Conservation (phyloP, 2,797 vertebrate species). For the Epinephelus coioides region DNA sequence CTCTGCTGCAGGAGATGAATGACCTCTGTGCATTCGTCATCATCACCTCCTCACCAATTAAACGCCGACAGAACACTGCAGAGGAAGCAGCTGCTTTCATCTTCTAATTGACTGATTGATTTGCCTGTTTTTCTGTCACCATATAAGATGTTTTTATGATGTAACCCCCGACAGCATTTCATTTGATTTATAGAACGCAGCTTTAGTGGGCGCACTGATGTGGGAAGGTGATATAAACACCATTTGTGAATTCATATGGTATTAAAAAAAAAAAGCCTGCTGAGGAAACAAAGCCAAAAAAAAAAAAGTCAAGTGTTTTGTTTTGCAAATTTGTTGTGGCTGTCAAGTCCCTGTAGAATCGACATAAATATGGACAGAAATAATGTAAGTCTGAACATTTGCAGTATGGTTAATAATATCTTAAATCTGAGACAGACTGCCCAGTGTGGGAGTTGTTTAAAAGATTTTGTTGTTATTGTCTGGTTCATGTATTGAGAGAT, state of each 20-base stretch:
- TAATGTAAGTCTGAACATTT: conserved; percentile 33
- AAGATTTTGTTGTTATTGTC: conserved; percentile 42
- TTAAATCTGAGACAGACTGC: conserved; percentile 31
- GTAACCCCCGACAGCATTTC: conserved; percentile 20
- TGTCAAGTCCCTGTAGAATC: conserved; percentile 24
- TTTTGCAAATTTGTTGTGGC: conserved; percentile 57
- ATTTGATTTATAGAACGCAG: conserved; percentile 67
- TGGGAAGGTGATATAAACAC: conserved; percentile 53
- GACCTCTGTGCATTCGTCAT: conserved; percentile 51
- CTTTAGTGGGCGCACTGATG: conserved; percentile 38
- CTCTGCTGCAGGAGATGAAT: conserved; percentile 49
- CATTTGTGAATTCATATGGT: conserved; percentile 52
- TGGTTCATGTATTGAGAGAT: conserved; percentile 57
- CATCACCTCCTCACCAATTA: conserved; percentile 57
- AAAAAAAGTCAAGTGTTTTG: conserved; percentile 43
- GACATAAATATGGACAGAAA: conserved; percentile 28
- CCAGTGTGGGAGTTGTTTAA: conserved; percentile 50
- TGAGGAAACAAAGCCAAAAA: conserved; percentile 20
- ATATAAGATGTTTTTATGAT: conserved; percentile 53
- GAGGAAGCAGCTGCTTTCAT: conserved; percentile 66
- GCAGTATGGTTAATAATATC: conserved; percentile 45
- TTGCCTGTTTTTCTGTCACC: conserved; percentile 51
- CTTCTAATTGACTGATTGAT: conserved; percentile 72
- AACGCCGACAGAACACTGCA: conserved; percentile 29
- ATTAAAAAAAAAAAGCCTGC: conserved; percentile 32